phyloP scores from a whole-genome alignment of 2,797 vertebrate genomes.

The Chelon auratus region DNA sequence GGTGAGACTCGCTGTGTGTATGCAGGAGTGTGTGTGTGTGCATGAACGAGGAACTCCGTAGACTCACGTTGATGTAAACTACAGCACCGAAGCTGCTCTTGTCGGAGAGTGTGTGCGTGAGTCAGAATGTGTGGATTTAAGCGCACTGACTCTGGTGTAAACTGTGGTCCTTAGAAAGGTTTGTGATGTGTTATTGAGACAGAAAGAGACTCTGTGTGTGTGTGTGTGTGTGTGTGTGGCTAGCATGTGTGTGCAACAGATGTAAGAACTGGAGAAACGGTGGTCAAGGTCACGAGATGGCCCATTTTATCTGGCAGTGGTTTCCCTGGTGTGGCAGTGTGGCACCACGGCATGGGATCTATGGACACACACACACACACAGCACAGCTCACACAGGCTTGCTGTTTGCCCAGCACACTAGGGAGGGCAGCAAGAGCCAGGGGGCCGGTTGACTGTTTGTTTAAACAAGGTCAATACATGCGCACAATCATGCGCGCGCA shows the following conservation, averaged over 20 bases:
- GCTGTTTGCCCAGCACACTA: conserved; percentile 82
- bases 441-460: conserved; percentile 83
- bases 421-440: conserved; percentile 80
- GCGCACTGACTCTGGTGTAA: conserved; percentile 49
- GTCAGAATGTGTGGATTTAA: conserved; percentile 47
- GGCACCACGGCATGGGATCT: conserved; percentile 60
- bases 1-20: conserved; percentile 87
- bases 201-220: not conserved
- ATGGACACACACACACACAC: conserved; percentile 48
- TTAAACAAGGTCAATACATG: conserved; percentile 86
- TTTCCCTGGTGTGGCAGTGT: conserved; percentile 62
- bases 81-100: conserved; percentile 54
- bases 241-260: conserved; percentile 56
- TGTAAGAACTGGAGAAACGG: conserved; percentile 70
- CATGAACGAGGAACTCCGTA: conserved; percentile 47
- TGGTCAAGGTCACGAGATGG: conserved; percentile 81
- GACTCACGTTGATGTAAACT: conserved; percentile 67
- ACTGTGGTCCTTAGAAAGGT: conserved; percentile 46
- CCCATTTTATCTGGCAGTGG: conserved; percentile 66
- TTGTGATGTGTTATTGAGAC: conserved; percentile 6
- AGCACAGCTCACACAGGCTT: conserved; percentile 60
- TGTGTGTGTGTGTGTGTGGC: not conserved
- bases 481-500: conserved; percentile 28
- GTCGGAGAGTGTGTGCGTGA: conserved; percentile 43
- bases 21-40: conserved; percentile 48